phyloP scores from a whole-genome alignment of 1,140 invertebrate species.

The Aphaenogaster ashmeadi region DNA sequence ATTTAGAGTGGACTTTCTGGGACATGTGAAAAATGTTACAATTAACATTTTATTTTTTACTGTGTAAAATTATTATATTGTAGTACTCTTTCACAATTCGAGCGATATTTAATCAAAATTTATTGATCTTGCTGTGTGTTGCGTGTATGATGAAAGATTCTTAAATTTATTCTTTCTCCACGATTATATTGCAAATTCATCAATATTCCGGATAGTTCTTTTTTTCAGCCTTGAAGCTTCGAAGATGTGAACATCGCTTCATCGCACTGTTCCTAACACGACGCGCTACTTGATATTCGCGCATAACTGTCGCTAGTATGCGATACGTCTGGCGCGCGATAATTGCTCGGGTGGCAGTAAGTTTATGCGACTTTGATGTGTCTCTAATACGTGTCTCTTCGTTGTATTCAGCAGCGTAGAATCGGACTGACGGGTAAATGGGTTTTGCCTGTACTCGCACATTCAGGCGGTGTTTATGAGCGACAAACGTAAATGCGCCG shows the following conservation, averaged over 20 bases:
- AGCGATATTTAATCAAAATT: slow-evolving; percentile 9
- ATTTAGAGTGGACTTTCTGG: too few relatives aligned
- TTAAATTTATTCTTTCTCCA: slow-evolving; percentile 1
- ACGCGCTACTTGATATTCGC: slow-evolving; percentile 14
- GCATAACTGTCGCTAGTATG: slow-evolving; percentile 8
- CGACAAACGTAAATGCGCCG: slow-evolving; percentile 40
- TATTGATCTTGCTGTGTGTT: background rate
- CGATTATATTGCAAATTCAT: slow-evolving; percentile 22
- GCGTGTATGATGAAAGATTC: slow-evolving; percentile 9
- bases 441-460: slow-evolving; percentile 12
- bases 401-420: slow-evolving; percentile 22
- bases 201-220: slow-evolving; percentile 27
- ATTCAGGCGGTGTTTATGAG: slow-evolving; percentile 29
- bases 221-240: background rate
- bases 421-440: slow-evolving; percentile 47
- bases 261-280: background rate
- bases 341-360: slow-evolving; percentile 56
- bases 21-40: too few relatives aligned
- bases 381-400: slow-evolving; percentile 51
- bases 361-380: slow-evolving; percentile 58
- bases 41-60: too few relatives aligned
- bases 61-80: background rate
- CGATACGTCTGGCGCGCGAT: slow-evolving; percentile 53
- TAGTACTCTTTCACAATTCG: background rate
- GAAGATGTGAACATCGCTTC: slow-evolving; percentile 3